A percentile compares a stretch with the other conserved stretches of the same genome.
Conservation (phyloP, 2,797 vertebrate species). For the Enteromius afrohamiltoni region DNA sequence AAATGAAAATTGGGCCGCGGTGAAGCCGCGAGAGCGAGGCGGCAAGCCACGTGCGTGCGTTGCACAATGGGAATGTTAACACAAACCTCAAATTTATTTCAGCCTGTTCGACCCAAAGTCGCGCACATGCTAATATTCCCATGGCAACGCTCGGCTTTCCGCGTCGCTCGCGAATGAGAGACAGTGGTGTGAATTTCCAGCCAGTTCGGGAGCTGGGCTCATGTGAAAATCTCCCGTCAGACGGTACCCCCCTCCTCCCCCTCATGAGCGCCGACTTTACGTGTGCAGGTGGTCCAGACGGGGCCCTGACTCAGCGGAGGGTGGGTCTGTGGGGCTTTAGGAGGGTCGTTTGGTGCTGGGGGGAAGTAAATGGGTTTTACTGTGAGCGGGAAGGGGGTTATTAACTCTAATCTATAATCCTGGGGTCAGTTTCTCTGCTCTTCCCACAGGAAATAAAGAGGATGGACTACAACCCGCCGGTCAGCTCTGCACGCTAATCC, state of each 20-base stretch:
- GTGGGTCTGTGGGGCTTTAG: constrained; percentile 31
- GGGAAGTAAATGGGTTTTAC: constrained; percentile 55
- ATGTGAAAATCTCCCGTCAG: constrained; percentile 81
- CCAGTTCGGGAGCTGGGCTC: constrained; percentile 62
- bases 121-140: constrained; percentile 73
- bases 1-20: constrained; percentile 73
- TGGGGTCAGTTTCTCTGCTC: constrained; percentile 76
- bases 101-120: constrained; percentile 67
- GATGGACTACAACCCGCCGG: constrained; percentile 34
- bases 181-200: constrained; percentile 66
- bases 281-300: constrained; percentile 69
- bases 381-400: constrained; percentile 38
- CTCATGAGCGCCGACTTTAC: constrained; percentile 73
- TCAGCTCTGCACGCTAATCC: constrained; percentile 19
- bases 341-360: constrained; percentile 31
- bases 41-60: constrained; percentile 47
- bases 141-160: constrained; percentile 73
- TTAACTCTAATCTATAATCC: constrained; percentile 48
- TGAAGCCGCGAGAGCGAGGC: constrained; percentile 56
- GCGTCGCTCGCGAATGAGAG: constrained; percentile 60
- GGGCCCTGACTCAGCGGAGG: constrained; percentile 41
- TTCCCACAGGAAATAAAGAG: constrained; percentile 70
- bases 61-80: constrained; percentile 72
- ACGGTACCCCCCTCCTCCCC: constrained; percentile 51
- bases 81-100: constrained; percentile 74